Evolutionary conservation across 2,888 invertebrate species (phyloP), one percentile per base, ranked within the genome.

Genomic region (Acanthococcus lagerstroemiae): DNA sequence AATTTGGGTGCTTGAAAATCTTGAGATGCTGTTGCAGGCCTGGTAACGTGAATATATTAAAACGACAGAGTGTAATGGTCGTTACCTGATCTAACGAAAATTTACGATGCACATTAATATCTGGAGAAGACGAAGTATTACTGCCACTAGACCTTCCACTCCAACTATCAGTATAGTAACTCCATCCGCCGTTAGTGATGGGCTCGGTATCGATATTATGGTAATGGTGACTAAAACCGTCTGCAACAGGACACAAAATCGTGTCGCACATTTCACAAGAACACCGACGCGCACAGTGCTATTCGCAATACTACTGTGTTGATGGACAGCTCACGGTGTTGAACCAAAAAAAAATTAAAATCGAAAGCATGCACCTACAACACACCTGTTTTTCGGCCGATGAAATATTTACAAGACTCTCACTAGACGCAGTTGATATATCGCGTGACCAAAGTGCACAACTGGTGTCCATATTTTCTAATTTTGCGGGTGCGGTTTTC

Each of bases 401-500:
- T 30, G 52, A 63, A 54, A 17, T 63, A 63, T 63, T 63, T 63
- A 63, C 63, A 63, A 63, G 52, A 54, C 22, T 52, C 30, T 63
- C 63, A 19, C 22, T 63, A 27, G 52, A 52, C 37, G 63, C 37
- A 2, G 63, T 48, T 24, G 50, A 50, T 7, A 30, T 48, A 7
- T 54, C 52, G 30, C 54, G 52, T n/a, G 63, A 50, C 9, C 27
- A n/a, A 15, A 63, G 44, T 12, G 63, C 27, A 26, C 26, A n/a
- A 3, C 22, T 24, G 9, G 25, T 15, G 25, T 70, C 69, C 30
- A 71, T 72, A 55, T 68, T 72, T 71, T 74, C 74, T 68, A 78
- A 73, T 66, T 78, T 74, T 55, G 74, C 78, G 17, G 79, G 78
- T 30, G 79, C 78, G 57, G 79, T 79, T 63, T 63, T 63, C 63